Evolutionary conservation across 92 coral and sea anemone species (phyloP), one percentile per base, ranked within the genome.

Genomic region (Bergia sp.): DNA sequence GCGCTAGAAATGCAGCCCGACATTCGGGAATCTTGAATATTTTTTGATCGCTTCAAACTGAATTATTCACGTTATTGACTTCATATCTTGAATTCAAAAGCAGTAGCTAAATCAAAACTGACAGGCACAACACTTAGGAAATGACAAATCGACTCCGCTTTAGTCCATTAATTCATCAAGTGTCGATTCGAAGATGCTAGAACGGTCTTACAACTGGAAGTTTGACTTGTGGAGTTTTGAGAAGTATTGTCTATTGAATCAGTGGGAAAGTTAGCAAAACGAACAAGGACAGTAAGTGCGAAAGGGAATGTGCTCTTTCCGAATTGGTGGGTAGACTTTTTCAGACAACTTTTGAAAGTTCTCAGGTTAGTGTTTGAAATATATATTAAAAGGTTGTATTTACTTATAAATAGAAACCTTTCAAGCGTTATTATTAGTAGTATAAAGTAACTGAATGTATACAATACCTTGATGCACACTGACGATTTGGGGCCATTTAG

Each of bases 181-280:
- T 49, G 82, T 3, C 81, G 40, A 40, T 66, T 49, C 36, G 11
- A 43, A 50, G 15, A 53, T 10, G 58, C 58, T 53, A 53, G 58
- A n/a, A 10, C 58, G 58, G 10, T 53, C 12, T 4, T 16, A 12
- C 45, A 55, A 36, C 7, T 55, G 23, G 16, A 40, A 15, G n/a
- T 53, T 79, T 21, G 7, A 6, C 12, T n/a, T n/a, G n/a, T n/a
- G n/a, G n/a, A n/a, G n/a, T n/a, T 44, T 2, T 36, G 41, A 29
- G 69, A 79, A 50, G 58, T n/a, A n/a, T n/a, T n/a, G n/a, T n/a
- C n/a, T n/a, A 79, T 57, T 40, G 7, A 80, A 80, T 80, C 72
- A 57, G 45, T 38, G 73, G 49, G 21, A 80, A 37, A 37, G 71
- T 80, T 80, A 53, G 40, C 49, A 13, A 50, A 13, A 64, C 13